phyloP scores from a whole-genome alignment of 1,140 invertebrate species.

The Formica selysi region DNA sequence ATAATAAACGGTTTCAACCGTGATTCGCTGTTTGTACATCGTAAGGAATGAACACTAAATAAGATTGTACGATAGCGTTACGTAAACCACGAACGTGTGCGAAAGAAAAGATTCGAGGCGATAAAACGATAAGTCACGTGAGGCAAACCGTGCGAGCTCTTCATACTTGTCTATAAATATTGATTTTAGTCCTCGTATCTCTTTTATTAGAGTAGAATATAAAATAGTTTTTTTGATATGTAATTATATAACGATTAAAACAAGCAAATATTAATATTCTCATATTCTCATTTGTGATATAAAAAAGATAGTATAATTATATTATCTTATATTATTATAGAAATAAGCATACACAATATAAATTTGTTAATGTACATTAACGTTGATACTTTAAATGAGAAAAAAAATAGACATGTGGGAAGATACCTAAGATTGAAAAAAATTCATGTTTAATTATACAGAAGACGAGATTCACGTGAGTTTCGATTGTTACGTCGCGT shows the following conservation, averaged over 20 bases:
- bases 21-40: conserved; percentile 18
- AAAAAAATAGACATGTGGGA: background rate
- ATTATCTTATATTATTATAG: background rate
- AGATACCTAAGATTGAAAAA: background rate
- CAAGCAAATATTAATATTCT: background rate
- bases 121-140: conserved; percentile 23
- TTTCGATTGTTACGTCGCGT: background rate
- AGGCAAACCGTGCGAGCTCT: background rate
- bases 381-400: background rate
- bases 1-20: conserved; percentile 19
- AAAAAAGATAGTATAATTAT: background rate
- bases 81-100: background rate
- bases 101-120: background rate
- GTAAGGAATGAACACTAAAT: conserved; percentile 25
- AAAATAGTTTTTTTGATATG: background rate
- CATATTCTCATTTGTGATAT: background rate
- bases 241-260: background rate
- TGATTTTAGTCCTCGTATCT: background rate
- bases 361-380: background rate
- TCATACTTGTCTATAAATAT: background rate
- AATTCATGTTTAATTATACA: background rate
- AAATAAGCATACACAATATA: background rate
- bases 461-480: background rate
- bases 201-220: background rate
- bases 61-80: background rate